Base-by-base conservation (phyloP, 2,888 invertebrate genomes). In the Protodeltote pygarga region DNA sequence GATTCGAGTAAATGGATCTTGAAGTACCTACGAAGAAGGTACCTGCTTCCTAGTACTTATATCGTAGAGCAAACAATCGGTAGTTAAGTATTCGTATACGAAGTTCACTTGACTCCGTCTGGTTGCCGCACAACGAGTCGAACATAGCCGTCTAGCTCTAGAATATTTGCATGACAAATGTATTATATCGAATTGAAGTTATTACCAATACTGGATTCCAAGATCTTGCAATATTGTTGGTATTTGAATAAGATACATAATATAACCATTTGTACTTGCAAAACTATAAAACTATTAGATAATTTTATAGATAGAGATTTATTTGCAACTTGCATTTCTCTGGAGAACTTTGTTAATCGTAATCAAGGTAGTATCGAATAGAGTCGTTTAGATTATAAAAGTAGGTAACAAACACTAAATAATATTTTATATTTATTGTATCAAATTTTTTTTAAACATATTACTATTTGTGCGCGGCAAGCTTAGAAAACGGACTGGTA, bases 151-250 rank as follows among this genome's bases (percentile, higher is more conserved):
- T 39, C 32, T 19, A 39, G 42, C 34, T 39, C 32, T 19, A 39
- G 42, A 32, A 48, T 57, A 63, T 63, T 63, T 63, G 41, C 64
- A 63, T 63, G 46, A 67, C 35, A 63, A 63, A 63, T 63, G 62
- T 38, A 42, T 44, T 57, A 63, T 67, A 57, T 47, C 38, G 47
- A 31, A 46, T 54, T 37, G 32, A 66, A 54, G 49, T 62, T 66
- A 48, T 54, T 47, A 48, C 39, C 32, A 46, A 47, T 42, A 48
- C 55, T 24, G 31, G 63, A 45, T 62, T 53, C 60, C 46, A 52
- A n/a, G n/a, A 65, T 60, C 41, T 65, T 34, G 39, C 41, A 41
- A 38, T 60, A 41, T 58, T 64, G 41, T 25, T 42, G 38, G 50
- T 64, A 42, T 50, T 64, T 49, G 51, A 34, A 42, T 37, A 46